Evolutionary conservation across 2,797 vertebrate species (phyloP).

Genomic region (Squalus acanthias): DNA sequence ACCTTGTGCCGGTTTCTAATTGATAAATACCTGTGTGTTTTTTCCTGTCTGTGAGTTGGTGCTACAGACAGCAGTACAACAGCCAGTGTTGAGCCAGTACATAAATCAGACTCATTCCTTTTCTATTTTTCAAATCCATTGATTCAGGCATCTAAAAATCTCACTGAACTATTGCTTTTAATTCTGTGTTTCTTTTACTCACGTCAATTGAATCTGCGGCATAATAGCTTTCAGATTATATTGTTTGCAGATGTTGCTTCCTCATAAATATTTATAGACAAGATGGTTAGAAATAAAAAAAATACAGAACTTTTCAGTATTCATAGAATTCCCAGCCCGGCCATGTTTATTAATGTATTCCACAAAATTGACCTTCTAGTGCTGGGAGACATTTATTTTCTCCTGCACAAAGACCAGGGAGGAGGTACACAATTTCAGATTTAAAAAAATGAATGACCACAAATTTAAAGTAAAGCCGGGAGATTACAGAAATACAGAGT

Average conservation of each 20-base stretch:
- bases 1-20: neutral
- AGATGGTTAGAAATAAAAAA: neutral
- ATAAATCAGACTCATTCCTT: neutral
- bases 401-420: constrained; percentile 17
- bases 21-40: neutral
- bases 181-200: neutral
- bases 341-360: constrained; percentile 16
- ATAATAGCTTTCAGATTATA: neutral
- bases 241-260: constrained; percentile 8
- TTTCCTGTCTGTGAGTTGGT: neutral
- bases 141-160: neutral
- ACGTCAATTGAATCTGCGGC: neutral
- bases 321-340: neutral
- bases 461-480: neutral
- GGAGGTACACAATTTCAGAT: constrained; percentile 41
- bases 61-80: neutral
- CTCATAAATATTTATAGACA: neutral
- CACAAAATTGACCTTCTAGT: neutral
- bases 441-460: neutral
- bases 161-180: constrained; percentile 4
- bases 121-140: neutral
- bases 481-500: neutral
- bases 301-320: constrained; percentile 3
- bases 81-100: neutral
- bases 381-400: neutral